phyloP scores from a whole-genome alignment of 2,797 vertebrate species.

The Notolepis coatsorum region DNA sequence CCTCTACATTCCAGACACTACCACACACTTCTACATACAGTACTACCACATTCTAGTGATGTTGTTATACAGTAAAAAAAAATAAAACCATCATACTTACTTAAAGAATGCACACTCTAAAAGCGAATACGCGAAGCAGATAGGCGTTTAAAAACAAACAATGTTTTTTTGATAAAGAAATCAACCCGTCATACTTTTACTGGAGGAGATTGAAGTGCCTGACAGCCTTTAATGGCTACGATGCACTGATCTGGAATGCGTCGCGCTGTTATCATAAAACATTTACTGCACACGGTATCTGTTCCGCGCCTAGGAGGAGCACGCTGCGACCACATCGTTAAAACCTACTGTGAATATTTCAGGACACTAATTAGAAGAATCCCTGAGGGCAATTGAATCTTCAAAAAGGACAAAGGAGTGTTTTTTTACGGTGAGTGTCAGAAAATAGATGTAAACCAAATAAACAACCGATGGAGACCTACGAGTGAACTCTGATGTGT shows the following conservation, averaged over 20 bases:
- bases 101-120: background rate
- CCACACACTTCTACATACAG: too few species aligned
- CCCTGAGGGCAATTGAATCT: conserved; percentile 64
- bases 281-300: conserved; percentile 56
- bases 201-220: conserved; percentile 7
- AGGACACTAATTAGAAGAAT: conserved; percentile 68
- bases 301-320: conserved; percentile 52
- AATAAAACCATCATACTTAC: too few species aligned
- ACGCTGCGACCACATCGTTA: conserved; percentile 45
- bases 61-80: too few species aligned
- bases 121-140: background rate
- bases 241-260: conserved; percentile 34
- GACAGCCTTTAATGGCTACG: conserved; percentile 3
- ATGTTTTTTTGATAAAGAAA: conserved; percentile 15
- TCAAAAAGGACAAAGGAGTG: conserved; percentile 35
- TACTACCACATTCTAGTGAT: too few species aligned
- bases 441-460: conserved; percentile 29
- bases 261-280: conserved; percentile 51
- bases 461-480: conserved; percentile 1
- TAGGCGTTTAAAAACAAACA: background rate
- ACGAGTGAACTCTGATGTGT: background rate
- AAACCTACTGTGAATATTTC: conserved; percentile 74
- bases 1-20: background rate
- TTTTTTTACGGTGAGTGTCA: conserved; percentile 57
- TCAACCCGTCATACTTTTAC: conserved; percentile 19